Percentiles rank a stretch among this genome's conserved stretches.
Conservation (phyloP, 2,888 invertebrate genomes). For the Strigamia transsilvanica region DNA sequence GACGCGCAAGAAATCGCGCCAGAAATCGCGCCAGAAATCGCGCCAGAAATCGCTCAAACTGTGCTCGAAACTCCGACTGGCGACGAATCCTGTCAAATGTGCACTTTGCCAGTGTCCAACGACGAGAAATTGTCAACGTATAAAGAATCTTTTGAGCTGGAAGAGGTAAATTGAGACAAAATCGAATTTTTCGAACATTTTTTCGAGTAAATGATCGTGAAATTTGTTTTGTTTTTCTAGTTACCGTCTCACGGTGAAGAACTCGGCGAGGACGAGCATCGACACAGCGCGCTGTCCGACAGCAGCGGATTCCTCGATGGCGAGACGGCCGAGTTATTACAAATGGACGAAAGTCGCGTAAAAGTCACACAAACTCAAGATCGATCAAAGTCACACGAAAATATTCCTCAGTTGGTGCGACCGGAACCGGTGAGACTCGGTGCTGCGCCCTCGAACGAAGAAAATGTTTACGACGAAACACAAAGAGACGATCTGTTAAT, state of each 20-base stretch:
- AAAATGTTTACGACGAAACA: background rate
- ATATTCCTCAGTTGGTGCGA: background rate
- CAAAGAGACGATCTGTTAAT: background rate
- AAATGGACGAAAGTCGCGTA: background rate
- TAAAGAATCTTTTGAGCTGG: constrained; percentile 55
- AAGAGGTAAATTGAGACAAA: constrained; percentile 53
- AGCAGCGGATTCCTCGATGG: constrained; percentile 55
- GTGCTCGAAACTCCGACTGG: background rate
- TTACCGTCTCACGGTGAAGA: constrained; percentile 26
- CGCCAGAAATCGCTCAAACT: too few relatives aligned
- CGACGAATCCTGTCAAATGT: background rate
- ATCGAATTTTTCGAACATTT: background rate
- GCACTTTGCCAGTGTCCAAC: background rate
- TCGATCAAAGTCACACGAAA: background rate
- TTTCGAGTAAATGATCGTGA: too few relatives aligned
- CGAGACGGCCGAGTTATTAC: constrained; percentile 8
- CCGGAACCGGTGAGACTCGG: background rate
- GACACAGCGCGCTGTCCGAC: constrained; percentile 54
- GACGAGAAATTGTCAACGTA: constrained; percentile 32
- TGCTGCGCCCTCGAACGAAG: background rate
- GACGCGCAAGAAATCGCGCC: background rate
- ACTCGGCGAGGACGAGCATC: background rate
- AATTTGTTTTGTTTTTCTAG: constrained; percentile 36
- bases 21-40: too few relatives aligned
- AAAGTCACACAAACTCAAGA: background rate